A percentile compares a stretch with the other conserved stretches of the same genome.
phyloP scores from a whole-genome alignment of 2,797 vertebrate genomes.

The Platyrinchus mystaceus region DNA sequence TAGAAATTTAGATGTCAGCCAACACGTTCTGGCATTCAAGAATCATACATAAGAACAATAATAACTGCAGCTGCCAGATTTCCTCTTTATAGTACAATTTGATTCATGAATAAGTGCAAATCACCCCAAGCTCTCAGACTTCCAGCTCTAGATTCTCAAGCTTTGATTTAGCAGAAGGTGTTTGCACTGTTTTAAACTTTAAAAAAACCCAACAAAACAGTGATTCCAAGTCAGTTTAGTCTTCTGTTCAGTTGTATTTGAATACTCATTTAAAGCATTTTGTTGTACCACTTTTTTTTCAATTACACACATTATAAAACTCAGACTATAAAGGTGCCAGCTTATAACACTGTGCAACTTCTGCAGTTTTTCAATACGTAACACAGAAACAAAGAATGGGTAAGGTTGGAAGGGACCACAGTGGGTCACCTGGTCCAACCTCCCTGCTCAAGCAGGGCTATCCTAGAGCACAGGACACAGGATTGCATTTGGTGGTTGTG shows the following conservation, averaged over 20 bases:
- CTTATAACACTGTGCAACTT: not conserved
- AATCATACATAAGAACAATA: not conserved
- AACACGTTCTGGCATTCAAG: conserved; percentile 16
- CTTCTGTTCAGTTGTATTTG: not conserved
- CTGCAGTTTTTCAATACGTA: not conserved
- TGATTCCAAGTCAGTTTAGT: not conserved
- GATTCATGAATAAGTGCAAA: not conserved
- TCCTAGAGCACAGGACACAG: not conserved
- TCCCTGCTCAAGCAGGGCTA: not conserved
- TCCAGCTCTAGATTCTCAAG: not conserved
- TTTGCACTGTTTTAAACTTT: not conserved
- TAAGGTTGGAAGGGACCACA: not conserved
- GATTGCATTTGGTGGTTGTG: not conserved
- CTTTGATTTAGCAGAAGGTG: not conserved
- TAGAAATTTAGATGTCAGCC: not conserved
- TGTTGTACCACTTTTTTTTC: not conserved
- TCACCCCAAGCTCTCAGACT: not conserved
- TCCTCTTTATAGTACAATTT: not conserved
- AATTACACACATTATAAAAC: not conserved
- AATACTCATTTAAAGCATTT: not conserved
- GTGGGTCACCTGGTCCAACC: not conserved
- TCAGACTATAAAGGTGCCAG: not conserved
- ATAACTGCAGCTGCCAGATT: not conserved
- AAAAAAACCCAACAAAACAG: not conserved
- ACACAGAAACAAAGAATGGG: not conserved